A percentile compares a stretch with the other conserved stretches of the same genome.
phyloP scores from a whole-genome alignment of 2,888 invertebrate species.

The Geophilus truncorum region DNA sequence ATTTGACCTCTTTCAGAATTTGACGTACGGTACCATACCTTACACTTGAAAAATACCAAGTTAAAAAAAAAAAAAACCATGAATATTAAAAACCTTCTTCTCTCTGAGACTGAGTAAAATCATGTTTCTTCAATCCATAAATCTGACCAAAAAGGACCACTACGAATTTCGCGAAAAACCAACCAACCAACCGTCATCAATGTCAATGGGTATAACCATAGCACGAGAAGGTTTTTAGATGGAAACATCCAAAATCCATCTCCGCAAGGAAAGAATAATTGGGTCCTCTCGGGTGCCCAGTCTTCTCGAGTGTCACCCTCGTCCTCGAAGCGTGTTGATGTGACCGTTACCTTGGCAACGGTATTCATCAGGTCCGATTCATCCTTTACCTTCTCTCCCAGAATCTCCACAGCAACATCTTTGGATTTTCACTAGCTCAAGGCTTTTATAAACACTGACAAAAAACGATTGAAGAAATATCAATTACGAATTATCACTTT shows the following conservation, averaged over 20 bases:
- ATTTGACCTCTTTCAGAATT: too few species aligned
- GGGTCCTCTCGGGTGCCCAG: not conserved
- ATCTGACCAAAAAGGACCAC: not conserved
- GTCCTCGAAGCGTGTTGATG: not conserved
- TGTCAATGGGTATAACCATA: constrained; percentile 5
- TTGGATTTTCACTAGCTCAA: not conserved
- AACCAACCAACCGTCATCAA: not conserved
- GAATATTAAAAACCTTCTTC: not conserved
- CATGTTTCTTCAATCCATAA: not conserved
- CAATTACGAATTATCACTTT: not conserved
- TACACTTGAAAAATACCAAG: not conserved
- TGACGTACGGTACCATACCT: not conserved
- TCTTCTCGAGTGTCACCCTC: not conserved
- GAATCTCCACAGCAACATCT: not conserved
- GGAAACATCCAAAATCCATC: constrained; percentile 9
- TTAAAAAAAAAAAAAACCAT: not conserved
- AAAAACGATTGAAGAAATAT: not conserved
- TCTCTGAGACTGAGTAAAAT: not conserved
- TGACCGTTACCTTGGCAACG: not conserved
- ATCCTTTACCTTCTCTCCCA: not conserved
- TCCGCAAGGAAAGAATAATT: not conserved
- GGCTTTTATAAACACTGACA: not conserved
- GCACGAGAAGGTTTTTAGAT: constrained; percentile 6
- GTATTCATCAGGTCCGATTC: not conserved
- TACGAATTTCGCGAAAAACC: not conserved